These are phyloP conservation scores for Gallinago solitaria DNA, from an alignment of 2,797 vertebrate genomes.

Conservation along the genomic window DNA sequence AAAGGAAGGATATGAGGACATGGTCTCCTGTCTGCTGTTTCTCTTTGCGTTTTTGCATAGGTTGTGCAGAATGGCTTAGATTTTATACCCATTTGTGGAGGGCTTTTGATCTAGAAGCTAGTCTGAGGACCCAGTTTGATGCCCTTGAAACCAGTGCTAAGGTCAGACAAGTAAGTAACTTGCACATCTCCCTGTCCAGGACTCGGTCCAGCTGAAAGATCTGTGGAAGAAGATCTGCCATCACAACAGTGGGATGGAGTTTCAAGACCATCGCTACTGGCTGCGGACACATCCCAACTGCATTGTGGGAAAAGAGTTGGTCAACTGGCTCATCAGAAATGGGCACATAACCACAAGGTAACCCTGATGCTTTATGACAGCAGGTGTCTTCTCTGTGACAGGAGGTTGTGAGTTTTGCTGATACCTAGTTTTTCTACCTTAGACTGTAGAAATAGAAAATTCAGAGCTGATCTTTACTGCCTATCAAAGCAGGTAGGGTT, in stretches of 20 bases:
- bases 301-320: constrained; percentile 97
- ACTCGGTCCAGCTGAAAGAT: constrained; percentile 95
- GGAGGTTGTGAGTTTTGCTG: background rate
- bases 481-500: background rate
- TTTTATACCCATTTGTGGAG: background rate
- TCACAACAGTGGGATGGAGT: constrained; percentile 97
- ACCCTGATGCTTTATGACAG: background rate
- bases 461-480: background rate
- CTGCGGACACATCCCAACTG: constrained; percentile 97
- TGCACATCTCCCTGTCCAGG: constrained; percentile 73
- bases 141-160: background rate
- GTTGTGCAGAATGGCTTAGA: background rate
- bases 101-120: background rate
- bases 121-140: background rate
- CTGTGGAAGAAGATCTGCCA: constrained; percentile 99
- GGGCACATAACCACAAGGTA: constrained; percentile 96
- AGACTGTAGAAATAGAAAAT: background rate
- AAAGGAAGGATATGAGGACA: background rate
- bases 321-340: constrained; percentile 96
- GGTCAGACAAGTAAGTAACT: background rate
- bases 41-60: background rate
- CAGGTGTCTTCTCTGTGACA: background rate
- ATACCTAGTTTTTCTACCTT: no score
- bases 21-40: background rate
- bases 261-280: constrained; percentile 99